A percentile compares a stretch with the other conserved stretches of the same genome.
Conservation (phyloP, 2,888 invertebrate species). For the Leptopilina drosophilae region DNA sequence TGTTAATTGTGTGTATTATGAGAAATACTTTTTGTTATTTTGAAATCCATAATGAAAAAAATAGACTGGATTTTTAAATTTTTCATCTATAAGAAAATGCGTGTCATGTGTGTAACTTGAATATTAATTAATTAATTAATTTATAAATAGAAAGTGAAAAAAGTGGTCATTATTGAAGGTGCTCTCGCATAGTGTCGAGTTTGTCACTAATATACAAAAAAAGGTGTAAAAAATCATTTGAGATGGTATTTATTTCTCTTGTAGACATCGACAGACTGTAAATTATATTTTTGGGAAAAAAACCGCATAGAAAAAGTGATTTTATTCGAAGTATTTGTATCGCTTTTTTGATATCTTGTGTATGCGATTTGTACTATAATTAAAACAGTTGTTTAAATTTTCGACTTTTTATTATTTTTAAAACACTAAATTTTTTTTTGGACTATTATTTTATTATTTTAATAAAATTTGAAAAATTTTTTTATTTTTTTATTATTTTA, state of each 20-base stretch:
- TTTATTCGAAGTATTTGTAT: background rate
- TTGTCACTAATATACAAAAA: no score
- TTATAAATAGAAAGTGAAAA: no score
- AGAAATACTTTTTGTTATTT: no score
- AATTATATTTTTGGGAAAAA: conserved; percentile 42
- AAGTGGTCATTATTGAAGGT: conserved; percentile 21
- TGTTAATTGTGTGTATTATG: no score
- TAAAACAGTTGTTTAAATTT: conserved; percentile 62
- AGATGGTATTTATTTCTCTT: background rate
- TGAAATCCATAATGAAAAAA: background rate
- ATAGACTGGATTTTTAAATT: conserved; percentile 17
- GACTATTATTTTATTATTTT: no score
- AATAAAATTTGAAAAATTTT: no score
- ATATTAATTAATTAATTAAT: conserved; percentile 54
- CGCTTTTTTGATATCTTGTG: conserved; percentile 61
- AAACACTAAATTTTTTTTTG: no score
- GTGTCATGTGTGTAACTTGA: conserved; percentile 48
- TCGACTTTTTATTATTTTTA: no score
- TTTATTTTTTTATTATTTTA: no score
- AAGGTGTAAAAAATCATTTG: background rate
- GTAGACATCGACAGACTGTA: conserved; percentile 50
- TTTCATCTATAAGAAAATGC: conserved; percentile 23
- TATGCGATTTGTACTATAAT: conserved; percentile 66
- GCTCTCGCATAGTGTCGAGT: background rate
- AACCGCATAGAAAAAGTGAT: conserved; percentile 39